phyloP scores from a whole-genome alignment of 92 coral and sea anemone genomes.

The Anthopleura xanthogrammica region DNA sequence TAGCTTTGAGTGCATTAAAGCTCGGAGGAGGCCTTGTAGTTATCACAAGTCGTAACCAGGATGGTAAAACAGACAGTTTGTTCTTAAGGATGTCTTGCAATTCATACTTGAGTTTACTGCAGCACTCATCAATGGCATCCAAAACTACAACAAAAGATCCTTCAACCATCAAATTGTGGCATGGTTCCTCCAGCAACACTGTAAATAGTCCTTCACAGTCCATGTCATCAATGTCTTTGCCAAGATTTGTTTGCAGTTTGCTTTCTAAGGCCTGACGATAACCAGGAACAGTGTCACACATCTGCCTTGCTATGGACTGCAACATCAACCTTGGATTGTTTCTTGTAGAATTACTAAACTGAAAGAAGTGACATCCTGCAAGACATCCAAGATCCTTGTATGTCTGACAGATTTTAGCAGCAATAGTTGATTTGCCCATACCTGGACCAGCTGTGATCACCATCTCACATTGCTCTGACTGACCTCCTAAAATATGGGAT shows the following conservation, averaged over 20 bases:
- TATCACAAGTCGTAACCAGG: background rate
- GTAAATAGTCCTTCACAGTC: slow-evolving; percentile 27
- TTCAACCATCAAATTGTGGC: no score
- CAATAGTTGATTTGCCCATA: slow-evolving; percentile 41
- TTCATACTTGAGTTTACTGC: background rate
- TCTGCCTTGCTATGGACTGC: slow-evolving; percentile 48
- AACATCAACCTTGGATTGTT: slow-evolving; percentile 48
- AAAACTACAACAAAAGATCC: background rate
- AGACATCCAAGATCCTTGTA: slow-evolving; percentile 28
- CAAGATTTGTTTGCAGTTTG: slow-evolving; percentile 29
- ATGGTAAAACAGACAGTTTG: background rate
- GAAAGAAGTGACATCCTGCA: slow-evolving; percentile 45
- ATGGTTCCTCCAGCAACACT: background rate
- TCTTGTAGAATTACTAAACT: slow-evolving; percentile 26
- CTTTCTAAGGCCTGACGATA: slow-evolving; percentile 35
- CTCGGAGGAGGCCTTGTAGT: background rate
- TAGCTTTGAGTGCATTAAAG: no score
- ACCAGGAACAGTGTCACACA: slow-evolving; percentile 40
- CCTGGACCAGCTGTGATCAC: slow-evolving; percentile 39
- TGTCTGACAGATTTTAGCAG: slow-evolving; percentile 34
- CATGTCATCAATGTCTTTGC: background rate
- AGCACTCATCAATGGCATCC: background rate
- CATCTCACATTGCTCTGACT: slow-evolving; percentile 19
- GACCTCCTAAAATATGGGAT: slow-evolving; percentile 4
- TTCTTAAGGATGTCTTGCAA: background rate